phyloP scores from a whole-genome alignment of 2,797 vertebrate genomes.

The Myripristis jacobus region DNA sequence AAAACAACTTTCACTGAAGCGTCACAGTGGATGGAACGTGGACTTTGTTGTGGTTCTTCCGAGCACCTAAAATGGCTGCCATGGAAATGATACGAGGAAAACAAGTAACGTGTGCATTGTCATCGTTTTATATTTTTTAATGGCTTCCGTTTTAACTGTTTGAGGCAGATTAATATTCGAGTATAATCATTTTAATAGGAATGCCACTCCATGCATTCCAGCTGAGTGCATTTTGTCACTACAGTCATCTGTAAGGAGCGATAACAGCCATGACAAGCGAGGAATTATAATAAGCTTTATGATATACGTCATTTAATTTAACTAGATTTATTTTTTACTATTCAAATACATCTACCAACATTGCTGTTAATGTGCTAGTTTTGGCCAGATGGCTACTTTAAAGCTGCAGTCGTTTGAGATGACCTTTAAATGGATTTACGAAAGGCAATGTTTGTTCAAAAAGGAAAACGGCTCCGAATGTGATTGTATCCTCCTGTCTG shows the following conservation, averaged over 20 bases:
- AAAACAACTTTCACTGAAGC: too few relatives aligned
- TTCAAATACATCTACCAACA: conserved; percentile 7
- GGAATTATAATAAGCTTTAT: too few relatives aligned
- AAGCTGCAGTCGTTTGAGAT: not conserved
- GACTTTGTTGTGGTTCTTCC: too few relatives aligned
- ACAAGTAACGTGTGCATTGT: too few relatives aligned
- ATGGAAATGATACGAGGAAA: too few relatives aligned
- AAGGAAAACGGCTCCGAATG: not conserved
- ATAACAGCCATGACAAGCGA: not conserved
- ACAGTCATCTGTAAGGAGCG: conserved; percentile 3
- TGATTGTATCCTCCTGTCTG: not conserved
- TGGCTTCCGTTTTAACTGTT: conserved; percentile 1
- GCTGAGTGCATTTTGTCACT: conserved; percentile 3
- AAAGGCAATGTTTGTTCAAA: not conserved
- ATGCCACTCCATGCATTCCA: too few relatives aligned
- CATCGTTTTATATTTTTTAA: too few relatives aligned
- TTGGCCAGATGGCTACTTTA: not conserved
- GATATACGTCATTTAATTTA: not conserved
- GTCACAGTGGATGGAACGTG: too few relatives aligned
- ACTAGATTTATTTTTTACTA: conserved; percentile 14
- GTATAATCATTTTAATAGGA: too few relatives aligned
- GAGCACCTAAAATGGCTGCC: too few relatives aligned
- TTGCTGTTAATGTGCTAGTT: not conserved
- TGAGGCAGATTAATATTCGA: too few relatives aligned
- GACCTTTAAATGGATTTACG: conserved; percentile 25